Evolutionary conservation across 2,113 vertebrate species (phyloP).

Genomic region (Sarotherodon lohbergeri): DNA sequence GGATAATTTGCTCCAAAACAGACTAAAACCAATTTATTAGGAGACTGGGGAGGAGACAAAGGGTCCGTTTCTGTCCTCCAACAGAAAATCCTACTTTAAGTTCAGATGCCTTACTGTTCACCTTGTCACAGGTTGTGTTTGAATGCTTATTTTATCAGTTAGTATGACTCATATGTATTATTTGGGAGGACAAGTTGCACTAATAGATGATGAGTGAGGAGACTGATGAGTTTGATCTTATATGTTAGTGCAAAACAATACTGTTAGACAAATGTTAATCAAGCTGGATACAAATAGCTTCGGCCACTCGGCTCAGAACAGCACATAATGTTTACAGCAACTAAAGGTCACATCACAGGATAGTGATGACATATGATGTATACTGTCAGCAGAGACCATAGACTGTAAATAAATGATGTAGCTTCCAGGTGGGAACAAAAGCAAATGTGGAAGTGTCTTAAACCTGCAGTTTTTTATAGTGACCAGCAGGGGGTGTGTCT

Average conservation of each 20-base stretch:
- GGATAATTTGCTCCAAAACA: slow-evolving; percentile 77
- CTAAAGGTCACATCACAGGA: background rate
- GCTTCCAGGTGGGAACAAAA: background rate
- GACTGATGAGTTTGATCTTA: background rate
- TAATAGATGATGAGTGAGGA: background rate
- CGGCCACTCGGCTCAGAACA: background rate
- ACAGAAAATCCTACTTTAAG: slow-evolving; percentile 32
- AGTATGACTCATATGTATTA: background rate
- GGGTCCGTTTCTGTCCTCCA: slow-evolving; percentile 51
- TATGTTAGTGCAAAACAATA: background rate
- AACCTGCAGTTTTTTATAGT: background rate
- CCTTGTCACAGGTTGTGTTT: slow-evolving; percentile 4
- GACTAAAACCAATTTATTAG: slow-evolving; percentile 80
- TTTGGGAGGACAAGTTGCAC: background rate
- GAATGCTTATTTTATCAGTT: background rate
- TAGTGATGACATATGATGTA: background rate
- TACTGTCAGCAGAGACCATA: background rate
- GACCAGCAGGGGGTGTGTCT: background rate
- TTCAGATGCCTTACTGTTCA: slow-evolving; percentile 20
- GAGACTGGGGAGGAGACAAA: slow-evolving; percentile 50
- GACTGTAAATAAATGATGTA: background rate
- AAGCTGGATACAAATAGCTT: background rate
- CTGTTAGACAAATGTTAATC: background rate
- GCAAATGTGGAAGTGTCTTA: background rate
- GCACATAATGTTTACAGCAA: background rate